Percentiles rank a stretch among this genome's conserved stretches.
Evolutionary conservation across 2,113 vertebrate genomes (phyloP).

Genomic region (Centropus bengalensis): DNA sequence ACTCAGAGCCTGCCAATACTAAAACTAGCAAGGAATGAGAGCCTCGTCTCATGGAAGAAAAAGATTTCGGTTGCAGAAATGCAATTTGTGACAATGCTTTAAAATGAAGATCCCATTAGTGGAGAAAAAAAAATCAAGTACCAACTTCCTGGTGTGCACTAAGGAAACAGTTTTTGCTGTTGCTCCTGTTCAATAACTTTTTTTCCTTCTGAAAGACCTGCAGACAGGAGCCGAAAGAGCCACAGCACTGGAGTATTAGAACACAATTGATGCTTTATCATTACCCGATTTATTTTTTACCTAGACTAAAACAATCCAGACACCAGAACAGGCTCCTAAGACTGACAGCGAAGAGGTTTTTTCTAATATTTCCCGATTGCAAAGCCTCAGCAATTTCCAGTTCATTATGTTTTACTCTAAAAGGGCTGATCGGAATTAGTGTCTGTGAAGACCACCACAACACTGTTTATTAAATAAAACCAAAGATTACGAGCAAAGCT

Average conservation of each 20-base stretch:
- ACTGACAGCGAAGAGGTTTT: not conserved
- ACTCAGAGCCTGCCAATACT: not conserved
- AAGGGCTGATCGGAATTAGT: not conserved
- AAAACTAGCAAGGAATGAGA: not conserved
- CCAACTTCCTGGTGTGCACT: not conserved
- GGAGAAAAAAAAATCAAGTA: fast-evolving
- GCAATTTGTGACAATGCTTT: not conserved
- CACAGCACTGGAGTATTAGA: not conserved
- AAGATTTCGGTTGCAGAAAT: not conserved
- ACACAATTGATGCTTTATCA: not conserved
- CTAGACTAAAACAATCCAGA: not conserved
- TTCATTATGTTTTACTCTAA: not conserved
- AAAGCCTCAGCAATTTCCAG: not conserved
- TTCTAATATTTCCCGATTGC: not conserved
- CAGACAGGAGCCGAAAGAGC: not conserved
- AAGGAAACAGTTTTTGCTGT: fast-evolving
- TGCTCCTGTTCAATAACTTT: not conserved
- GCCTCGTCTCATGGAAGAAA: not conserved
- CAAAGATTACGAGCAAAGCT: not conserved
- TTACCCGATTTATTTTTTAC: not conserved
- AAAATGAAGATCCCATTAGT: not conserved
- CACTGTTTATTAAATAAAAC: no score
- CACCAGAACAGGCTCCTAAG: not conserved
- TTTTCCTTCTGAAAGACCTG: no score
- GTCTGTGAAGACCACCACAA: not conserved